Percentiles rank a stretch among this genome's conserved stretches.
Evolutionary conservation across 2,888 invertebrate species (phyloP).

Genomic region (Tachystola acroxantha): DNA sequence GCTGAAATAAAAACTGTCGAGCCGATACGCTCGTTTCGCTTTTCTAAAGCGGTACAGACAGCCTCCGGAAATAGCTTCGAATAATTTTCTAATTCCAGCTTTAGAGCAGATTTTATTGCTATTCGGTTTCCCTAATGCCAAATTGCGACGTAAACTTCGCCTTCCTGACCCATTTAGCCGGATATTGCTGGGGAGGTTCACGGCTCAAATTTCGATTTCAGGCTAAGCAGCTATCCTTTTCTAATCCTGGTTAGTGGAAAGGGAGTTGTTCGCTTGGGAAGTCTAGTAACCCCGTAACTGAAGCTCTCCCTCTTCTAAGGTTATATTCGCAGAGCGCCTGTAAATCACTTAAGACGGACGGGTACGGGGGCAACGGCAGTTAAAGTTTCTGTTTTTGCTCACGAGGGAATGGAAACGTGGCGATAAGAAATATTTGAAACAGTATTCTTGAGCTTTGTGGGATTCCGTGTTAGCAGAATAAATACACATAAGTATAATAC

Average conservation of each 20-base stretch:
- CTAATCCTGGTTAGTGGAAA: slow-evolving; percentile 28
- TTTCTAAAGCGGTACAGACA: background rate
- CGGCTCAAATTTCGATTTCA: slow-evolving; percentile 58
- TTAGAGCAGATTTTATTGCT: slow-evolving; percentile 59
- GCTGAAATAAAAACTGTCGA: background rate
- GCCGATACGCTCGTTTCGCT: background rate
- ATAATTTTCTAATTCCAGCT: slow-evolving; percentile 63
- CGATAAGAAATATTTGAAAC: slow-evolving; percentile 59
- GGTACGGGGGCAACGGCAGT: slow-evolving; percentile 40
- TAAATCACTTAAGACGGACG: slow-evolving; percentile 71
- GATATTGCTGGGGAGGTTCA: slow-evolving; percentile 58
- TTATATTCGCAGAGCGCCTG: slow-evolving; percentile 48
- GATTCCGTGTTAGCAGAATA: too few relatives aligned
- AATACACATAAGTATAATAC: too few relatives aligned
- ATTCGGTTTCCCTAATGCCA: slow-evolving; percentile 62
- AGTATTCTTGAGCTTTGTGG: slow-evolving; percentile 27
- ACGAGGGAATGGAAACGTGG: slow-evolving; percentile 41
- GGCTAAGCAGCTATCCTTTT: slow-evolving; percentile 45
- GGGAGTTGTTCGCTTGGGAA: slow-evolving; percentile 26
- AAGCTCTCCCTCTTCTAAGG: slow-evolving; percentile 31
- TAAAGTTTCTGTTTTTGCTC: slow-evolving; percentile 65
- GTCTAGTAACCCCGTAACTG: slow-evolving; percentile 54
- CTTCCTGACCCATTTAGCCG: slow-evolving; percentile 75
- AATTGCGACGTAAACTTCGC: slow-evolving; percentile 70
- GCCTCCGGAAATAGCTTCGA: slow-evolving; percentile 23